Base-by-base conservation (phyloP, 2,888 invertebrate genomes). In the Drosophila engyochracea region DNA sequence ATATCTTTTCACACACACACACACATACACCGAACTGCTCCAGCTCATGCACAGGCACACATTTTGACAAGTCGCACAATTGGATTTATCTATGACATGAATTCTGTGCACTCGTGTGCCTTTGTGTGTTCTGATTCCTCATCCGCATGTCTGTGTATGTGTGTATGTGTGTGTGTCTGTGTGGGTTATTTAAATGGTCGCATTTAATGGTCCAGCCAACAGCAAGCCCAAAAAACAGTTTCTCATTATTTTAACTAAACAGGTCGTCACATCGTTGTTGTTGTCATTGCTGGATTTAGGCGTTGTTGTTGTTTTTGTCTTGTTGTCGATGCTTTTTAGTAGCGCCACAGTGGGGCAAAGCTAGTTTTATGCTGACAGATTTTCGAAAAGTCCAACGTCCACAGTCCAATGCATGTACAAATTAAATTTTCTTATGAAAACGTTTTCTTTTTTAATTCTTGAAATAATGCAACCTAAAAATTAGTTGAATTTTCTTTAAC, bases 211-310 rank as follows among this genome's bases (percentile, higher is more conserved):
- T 68, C 72, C 71, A 78, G 64, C 60, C 77, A 80, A 83, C 74
- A 83, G 35, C 54, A 68, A 41, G 25, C 53, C 69, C 4, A 57
- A 57, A 49, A 72, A 49, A 66, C 82, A 70, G 83, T 85, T 85
- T 89, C 86, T 90, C 91, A 90, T 90, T 90, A 90, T 83, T 89
- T 83, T 79, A 81, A 84, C 87, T 81, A 86, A 82, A 72, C 75
- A 93, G 93, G 93, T 80, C 89, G 91, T 59, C 57, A 51, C 57
- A 63, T 64, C 30, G 55, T 22, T 44, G 30, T 66, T 60, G 59
- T 66, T 57, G 37, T 44, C 61, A 28, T 22, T 65, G 55, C 22
- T 51, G 44, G 53, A 44, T 22, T 52, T 22, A 19, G 16, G 6
- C 16, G 44, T 9, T 49, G 12, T 31, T 55, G 33, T 55, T 62